Conservation (phyloP, 2,888 invertebrate species). For the Koerneria pararmatus region DNA sequence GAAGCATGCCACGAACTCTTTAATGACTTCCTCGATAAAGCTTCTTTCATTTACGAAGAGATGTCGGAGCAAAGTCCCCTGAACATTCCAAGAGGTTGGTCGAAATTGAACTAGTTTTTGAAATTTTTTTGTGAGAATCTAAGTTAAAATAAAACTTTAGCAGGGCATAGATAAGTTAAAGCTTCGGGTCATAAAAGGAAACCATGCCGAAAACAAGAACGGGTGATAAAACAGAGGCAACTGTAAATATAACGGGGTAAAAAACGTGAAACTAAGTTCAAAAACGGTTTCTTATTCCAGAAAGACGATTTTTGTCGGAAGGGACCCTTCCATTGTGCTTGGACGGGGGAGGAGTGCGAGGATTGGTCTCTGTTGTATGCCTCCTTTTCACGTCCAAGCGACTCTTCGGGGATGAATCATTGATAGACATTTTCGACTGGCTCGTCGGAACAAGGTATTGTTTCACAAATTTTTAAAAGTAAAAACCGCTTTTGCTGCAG, state of each 20-base stretch:
- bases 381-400: constrained; percentile 49
- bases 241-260: too few species aligned
- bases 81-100: background rate
- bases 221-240: too few species aligned
- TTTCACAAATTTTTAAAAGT: too few species aligned
- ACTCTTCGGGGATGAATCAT: constrained; percentile 47
- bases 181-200: too few species aligned
- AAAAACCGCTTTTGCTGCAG: too few species aligned
- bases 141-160: too few species aligned
- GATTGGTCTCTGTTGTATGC: constrained; percentile 50
- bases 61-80: constrained; percentile 37
- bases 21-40: constrained; percentile 41
- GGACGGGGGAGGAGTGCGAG: constrained; percentile 51
- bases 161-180: too few species aligned
- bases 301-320: constrained; percentile 26
- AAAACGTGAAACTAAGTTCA: constrained; percentile 18
- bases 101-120: background rate
- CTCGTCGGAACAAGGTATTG: constrained; percentile 43
- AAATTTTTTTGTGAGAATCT: too few species aligned
- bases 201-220: background rate
- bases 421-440: constrained; percentile 49
- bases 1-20: constrained; percentile 41
- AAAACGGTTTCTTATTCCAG: constrained; percentile 34
- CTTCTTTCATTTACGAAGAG: constrained; percentile 47
- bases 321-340: constrained; percentile 46